These are phyloP conservation scores for Globodera ellingtonae DNA, from an alignment of 1,140 invertebrate genomes.

Conservation along the genomic window DNA sequence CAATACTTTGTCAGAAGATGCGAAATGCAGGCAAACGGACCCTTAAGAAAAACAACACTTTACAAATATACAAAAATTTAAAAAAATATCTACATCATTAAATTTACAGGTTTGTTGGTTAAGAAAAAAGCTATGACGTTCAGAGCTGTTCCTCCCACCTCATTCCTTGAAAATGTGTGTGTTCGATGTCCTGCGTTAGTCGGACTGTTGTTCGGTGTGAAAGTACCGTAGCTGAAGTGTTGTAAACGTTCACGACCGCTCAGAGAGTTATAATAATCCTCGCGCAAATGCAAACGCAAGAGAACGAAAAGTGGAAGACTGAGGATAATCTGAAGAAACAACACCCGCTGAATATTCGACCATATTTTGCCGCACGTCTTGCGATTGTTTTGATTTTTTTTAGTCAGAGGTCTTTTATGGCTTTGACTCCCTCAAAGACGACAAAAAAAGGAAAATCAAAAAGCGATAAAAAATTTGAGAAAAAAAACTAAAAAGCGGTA, in stretches of 20 bases:
- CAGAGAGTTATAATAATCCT: constrained; percentile 60
- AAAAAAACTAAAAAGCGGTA: too few relatives aligned
- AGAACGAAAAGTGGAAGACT: constrained; percentile 62
- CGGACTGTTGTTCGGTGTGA: constrained; percentile 6
- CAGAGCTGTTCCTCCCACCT: neutral
- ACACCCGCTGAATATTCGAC: neutral
- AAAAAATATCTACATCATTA: neutral
- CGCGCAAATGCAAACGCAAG: constrained; percentile 58
- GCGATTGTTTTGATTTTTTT: too few relatives aligned
- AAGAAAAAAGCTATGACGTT: too few relatives aligned
- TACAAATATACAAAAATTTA: constrained; percentile 14
- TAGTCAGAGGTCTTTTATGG: neutral
- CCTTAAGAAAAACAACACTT: neutral
- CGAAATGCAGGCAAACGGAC: constrained; percentile 38
- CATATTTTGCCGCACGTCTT: too few relatives aligned
- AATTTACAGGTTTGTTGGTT: too few relatives aligned
- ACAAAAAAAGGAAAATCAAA: neutral
- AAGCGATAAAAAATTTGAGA: neutral
- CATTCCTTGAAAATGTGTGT: neutral
- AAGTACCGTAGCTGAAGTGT: constrained; percentile 56
- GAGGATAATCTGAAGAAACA: constrained; percentile 51
- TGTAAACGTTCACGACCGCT: constrained; percentile 51
- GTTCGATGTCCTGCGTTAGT: neutral
- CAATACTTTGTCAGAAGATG: constrained; percentile 47
- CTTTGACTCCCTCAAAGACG: neutral